A percentile compares a stretch with the other conserved stretches of the same genome.
These are phyloP conservation scores for Cylloceria caligata DNA, from an alignment of 2,888 invertebrate species.

Conservation along the genomic window DNA sequence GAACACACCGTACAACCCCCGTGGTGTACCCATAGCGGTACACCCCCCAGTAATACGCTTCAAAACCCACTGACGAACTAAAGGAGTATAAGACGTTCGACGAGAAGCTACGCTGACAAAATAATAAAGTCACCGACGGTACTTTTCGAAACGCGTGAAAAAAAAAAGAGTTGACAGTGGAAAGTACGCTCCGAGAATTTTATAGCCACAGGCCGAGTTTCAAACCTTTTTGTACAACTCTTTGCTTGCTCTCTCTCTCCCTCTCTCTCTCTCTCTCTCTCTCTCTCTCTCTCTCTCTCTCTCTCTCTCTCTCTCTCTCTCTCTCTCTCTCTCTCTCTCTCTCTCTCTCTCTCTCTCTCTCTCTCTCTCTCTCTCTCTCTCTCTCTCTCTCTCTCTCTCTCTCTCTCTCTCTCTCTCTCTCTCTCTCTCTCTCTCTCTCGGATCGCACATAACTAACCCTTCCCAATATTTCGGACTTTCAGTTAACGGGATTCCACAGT, in stretches of 20 bases:
- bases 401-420: conserved; percentile 30
- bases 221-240: conserved; percentile 48
- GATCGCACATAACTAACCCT: conserved; percentile 60
- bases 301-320: conserved; percentile 24
- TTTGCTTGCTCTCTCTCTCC: conserved; percentile 43
- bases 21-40: conserved; percentile 47
- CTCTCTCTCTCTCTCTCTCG: conserved; percentile 26
- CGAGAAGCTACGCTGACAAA: conserved; percentile 33
- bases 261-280: conserved; percentile 24
- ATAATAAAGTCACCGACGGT: conserved; percentile 63
- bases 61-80: conserved; percentile 10
- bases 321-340: conserved; percentile 30
- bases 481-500: conserved; percentile 69
- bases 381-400: conserved; percentile 24
- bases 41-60: conserved; percentile 43
- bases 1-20: conserved; percentile 57
- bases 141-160: conserved; percentile 46
- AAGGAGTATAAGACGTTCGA: conserved; percentile 37
- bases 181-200: conserved; percentile 62
- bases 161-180: conserved; percentile 60
- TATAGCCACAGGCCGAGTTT: conserved; percentile 51
- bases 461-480: conserved; percentile 45
- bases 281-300: conserved; percentile 25
- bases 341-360: conserved; percentile 24
- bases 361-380: conserved; percentile 25